Conservation (phyloP, 2,797 vertebrate genomes). For the Sebastes variabilis region DNA sequence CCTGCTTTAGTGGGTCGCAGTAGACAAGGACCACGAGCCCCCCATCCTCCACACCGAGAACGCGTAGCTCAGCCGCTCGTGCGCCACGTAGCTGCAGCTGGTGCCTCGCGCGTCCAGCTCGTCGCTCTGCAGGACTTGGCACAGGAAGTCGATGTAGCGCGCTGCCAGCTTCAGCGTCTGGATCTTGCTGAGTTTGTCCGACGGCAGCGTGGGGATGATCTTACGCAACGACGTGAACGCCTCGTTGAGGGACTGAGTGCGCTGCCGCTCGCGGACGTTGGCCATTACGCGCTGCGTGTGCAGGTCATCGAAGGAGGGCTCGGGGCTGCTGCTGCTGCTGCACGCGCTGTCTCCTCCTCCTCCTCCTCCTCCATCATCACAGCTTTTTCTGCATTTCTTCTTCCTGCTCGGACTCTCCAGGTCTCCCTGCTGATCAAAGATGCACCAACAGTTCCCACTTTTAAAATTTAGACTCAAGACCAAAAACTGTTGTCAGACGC, state of each 20-base stretch:
- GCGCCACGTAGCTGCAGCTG: constrained; percentile 98
- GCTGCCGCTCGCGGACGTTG: constrained; percentile 95
- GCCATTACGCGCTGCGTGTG: constrained; percentile 97
- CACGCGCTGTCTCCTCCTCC: constrained; percentile 84
- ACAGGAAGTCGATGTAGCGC: constrained; percentile 98
- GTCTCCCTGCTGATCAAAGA: constrained; percentile 16
- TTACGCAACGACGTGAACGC: constrained; percentile 95
- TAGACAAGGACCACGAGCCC: constrained; percentile 96
- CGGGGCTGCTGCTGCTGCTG: constrained; percentile 75
- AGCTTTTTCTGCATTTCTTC: constrained; percentile 84
- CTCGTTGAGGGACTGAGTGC: constrained; percentile 97
- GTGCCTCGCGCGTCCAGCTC: constrained; percentile 96
- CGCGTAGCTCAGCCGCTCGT: constrained; percentile 96
- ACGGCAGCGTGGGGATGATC: constrained; percentile 97
- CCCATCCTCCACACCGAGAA: constrained; percentile 99
- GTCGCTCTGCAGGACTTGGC: constrained; percentile 96
- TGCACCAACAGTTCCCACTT: too few relatives aligned
- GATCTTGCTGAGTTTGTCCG: constrained; percentile 99
- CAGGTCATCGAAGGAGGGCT: constrained; percentile 92
- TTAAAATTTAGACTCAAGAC: too few relatives aligned
- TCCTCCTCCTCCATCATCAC: constrained; percentile 73
- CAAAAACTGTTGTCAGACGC: too few relatives aligned
- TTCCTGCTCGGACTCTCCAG: constrained; percentile 48
- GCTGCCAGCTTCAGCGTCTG: constrained; percentile 97
- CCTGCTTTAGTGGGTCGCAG: constrained; percentile 87